Percentiles rank a stretch among this genome's conserved stretches.
Conservation (phyloP, 2,888 invertebrate genomes). For the Branchellion lobata region DNA sequence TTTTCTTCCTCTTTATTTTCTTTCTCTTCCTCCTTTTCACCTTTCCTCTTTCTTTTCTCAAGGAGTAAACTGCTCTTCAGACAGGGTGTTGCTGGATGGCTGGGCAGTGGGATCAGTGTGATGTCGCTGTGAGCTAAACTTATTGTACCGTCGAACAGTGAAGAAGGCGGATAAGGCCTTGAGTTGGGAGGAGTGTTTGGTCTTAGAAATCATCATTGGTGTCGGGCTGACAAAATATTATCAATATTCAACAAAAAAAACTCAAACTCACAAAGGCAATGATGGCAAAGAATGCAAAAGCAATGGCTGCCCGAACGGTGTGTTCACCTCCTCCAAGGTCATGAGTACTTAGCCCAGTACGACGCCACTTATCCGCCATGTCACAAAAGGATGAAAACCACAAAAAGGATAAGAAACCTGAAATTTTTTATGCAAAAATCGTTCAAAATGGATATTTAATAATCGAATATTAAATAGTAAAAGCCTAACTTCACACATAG, state of each 20-base stretch:
- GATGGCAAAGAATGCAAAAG: slow-evolving; percentile 2
- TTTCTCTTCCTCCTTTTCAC: too few species aligned
- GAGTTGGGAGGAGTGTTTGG: background rate
- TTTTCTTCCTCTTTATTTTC: too few species aligned
- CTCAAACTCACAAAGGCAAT: slow-evolving; percentile 5
- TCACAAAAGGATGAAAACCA: slow-evolving; percentile 2
- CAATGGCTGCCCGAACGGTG: slow-evolving; percentile 5
- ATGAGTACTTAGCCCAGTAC: background rate
- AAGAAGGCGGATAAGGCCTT: background rate
- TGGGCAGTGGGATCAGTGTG: background rate
- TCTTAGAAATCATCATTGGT: too few species aligned
- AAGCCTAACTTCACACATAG: too few species aligned
- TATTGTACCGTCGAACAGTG: background rate
- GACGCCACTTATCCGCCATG: slow-evolving; percentile 5
- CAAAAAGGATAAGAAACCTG: background rate
- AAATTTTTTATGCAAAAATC: background rate
- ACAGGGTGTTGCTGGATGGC: background rate
- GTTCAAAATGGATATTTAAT: background rate
- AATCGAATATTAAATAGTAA: background rate
- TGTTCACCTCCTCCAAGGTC: slow-evolving; percentile 8
- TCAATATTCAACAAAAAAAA: background rate
- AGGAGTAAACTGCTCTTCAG: background rate
- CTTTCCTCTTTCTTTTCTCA: background rate
- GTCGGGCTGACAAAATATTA: too few species aligned
- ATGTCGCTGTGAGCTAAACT: background rate